These are phyloP conservation scores for Lipotes vexillifer DNA, from an alignment of 2,113 vertebrate genomes.

Conservation along the genomic window DNA sequence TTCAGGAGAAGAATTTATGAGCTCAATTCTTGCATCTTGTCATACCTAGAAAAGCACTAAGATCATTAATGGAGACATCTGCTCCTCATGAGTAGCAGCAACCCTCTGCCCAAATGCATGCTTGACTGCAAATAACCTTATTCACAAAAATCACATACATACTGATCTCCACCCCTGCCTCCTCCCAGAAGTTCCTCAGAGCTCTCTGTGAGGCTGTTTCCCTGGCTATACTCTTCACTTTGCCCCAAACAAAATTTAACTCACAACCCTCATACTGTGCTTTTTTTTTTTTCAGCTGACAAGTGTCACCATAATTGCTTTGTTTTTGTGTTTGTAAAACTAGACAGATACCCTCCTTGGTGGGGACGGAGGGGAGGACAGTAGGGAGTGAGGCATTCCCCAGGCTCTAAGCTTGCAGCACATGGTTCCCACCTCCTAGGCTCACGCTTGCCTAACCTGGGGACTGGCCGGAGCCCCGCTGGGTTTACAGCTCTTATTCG, in stretches of 20 bases:
- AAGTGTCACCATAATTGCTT: background rate
- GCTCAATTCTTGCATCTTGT: background rate
- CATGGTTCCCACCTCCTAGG: background rate
- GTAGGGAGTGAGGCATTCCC: background rate
- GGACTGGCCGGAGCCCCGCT: background rate
- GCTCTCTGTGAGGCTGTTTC: background rate
- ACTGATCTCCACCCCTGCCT: background rate
- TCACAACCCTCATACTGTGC: background rate
- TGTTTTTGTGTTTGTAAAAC: background rate
- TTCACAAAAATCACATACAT: background rate
- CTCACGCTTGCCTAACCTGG: background rate
- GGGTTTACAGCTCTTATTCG: fast-evolving
- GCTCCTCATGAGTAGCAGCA: background rate
- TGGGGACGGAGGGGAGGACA: background rate
- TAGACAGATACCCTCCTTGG: background rate
- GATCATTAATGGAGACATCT: background rate
- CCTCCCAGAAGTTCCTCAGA: background rate
- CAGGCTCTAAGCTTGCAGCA: background rate
- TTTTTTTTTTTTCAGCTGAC: background rate
- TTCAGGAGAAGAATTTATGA: background rate
- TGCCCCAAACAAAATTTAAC: background rate
- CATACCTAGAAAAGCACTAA: background rate
- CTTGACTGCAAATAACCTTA: background rate
- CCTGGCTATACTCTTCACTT: background rate
- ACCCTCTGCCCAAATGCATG: background rate